Base-by-base conservation (phyloP, 1,140 invertebrate genomes). In the Drosophila truncata region DNA sequence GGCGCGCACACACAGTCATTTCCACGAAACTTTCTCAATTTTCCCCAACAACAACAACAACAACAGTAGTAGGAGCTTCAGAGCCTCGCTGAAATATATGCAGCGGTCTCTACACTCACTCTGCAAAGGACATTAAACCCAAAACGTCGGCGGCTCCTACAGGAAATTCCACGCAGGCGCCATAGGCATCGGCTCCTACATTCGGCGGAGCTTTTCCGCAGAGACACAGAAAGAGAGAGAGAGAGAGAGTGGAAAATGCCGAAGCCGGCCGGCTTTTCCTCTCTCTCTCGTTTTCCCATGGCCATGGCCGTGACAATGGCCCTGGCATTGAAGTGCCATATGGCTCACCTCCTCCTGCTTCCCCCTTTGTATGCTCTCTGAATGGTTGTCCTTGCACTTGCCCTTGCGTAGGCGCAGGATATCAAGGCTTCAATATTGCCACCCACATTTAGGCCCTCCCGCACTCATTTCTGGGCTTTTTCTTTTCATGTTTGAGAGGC, bases 91-190 rank as follows among this genome's bases (percentile, higher is more conserved):
- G 66, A 80, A 72, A 87, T 78, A 64, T 39, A 62, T 79, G 77
- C 84, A 75, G 74, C 47, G 54, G 57, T 87, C 87, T 87, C 80
- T 87, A 87, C 54, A 83, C 63, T 67, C 61, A 58, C 67, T 55
- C 84, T 90, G 80, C 80, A 88, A 87, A 91, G 87, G 87, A 84
- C 87, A 91, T 91, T 91, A 91, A 91, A 91, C 87, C 88, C 88
- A 61, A 65, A 33, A 33, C 33, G 50, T 13, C 35, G 29, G 20
- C 35, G 41, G 42, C 31, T 66, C 61, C 59, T 58, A 61, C 49
- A 76, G 41, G 50, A 59, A 62, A 54, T 61, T 67, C 42, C 29
- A 78, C 74, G 74, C 67, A 80, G 81, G 77, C 76, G 71, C 41
- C 35, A 41, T 61, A 71, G 66, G 69, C 65, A 71, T 35, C 35